phyloP scores from a whole-genome alignment of 2,888 invertebrate species.

The Galeopsomyia nigrocyanea region DNA sequence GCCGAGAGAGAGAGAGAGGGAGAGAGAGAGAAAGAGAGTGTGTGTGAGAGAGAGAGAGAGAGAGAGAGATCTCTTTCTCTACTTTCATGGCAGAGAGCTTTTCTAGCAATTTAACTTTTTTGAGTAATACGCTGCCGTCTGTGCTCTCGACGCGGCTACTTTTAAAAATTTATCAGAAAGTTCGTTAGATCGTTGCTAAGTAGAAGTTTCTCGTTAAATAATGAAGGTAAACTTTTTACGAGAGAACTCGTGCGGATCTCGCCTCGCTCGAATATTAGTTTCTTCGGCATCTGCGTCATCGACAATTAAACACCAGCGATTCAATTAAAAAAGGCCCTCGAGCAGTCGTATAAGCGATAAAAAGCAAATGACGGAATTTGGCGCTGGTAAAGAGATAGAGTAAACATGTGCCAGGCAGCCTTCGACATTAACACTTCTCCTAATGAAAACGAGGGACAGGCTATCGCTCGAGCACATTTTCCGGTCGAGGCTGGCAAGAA shows the following conservation, averaged over 20 bases:
- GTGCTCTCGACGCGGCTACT: background rate
- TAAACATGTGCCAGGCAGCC: too few species aligned
- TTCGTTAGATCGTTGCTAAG: background rate
- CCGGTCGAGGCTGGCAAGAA: background rate
- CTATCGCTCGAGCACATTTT: slow-evolving; percentile 3
- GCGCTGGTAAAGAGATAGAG: too few species aligned
- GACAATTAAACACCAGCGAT: background rate
- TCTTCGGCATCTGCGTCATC: too few species aligned
- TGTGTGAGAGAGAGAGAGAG: background rate
- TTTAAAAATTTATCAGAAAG: slow-evolving; percentile 12
- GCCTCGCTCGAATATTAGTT: background rate
- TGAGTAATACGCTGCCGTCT: slow-evolving; percentile 5
- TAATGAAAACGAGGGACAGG: slow-evolving; percentile 16
- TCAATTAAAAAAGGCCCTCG: background rate
- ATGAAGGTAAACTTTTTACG: background rate
- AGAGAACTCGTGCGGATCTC: background rate
- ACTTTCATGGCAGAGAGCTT: slow-evolving; percentile 12
- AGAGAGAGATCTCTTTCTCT: slow-evolving; percentile 18
- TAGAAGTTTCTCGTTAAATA: too few species aligned
- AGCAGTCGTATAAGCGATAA: too few species aligned
- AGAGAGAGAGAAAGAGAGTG: too few species aligned
- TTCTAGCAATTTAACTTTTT: slow-evolving; percentile 42
- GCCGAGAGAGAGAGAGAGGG: background rate
- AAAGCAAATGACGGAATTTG: too few species aligned
- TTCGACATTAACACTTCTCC: slow-evolving; percentile 21